These are phyloP conservation scores for Drosophila azteca DNA, from an alignment of 1,140 invertebrate genomes.

Conservation along the genomic window DNA sequence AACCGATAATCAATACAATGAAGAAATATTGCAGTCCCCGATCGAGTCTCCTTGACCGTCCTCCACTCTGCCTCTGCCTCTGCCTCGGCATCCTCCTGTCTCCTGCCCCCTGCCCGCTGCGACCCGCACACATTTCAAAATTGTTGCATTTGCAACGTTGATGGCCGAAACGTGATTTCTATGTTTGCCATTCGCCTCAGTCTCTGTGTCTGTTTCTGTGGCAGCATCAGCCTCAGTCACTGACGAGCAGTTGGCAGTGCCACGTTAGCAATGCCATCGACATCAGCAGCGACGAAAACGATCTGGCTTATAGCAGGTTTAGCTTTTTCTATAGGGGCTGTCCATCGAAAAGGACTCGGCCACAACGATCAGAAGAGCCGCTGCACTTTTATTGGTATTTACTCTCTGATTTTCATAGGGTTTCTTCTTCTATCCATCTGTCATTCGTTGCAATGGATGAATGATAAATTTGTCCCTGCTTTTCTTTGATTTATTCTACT, in stretches of 20 bases:
- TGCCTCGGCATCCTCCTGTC: not conserved
- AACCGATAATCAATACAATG: slow-evolving; percentile 82
- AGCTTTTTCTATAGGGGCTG: slow-evolving; percentile 45
- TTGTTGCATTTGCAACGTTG: slow-evolving; percentile 80
- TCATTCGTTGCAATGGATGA: too few relatives aligned
- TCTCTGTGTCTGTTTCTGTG: too few relatives aligned
- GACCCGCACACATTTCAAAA: slow-evolving; percentile 53
- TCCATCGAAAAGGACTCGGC: slow-evolving; percentile 23
- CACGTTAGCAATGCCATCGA: slow-evolving; percentile 38
- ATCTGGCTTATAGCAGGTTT: slow-evolving; percentile 76
- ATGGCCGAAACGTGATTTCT: slow-evolving; percentile 82
- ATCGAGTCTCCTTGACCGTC: not conserved
- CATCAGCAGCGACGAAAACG: slow-evolving; percentile 32
- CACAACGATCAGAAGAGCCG: slow-evolving; percentile 6
- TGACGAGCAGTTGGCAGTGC: slow-evolving; percentile 23
- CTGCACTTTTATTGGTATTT: slow-evolving; percentile 8
- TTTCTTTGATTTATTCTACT: too few relatives aligned
- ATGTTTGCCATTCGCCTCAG: slow-evolving; percentile 66
- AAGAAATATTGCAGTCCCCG: slow-evolving; percentile 67
- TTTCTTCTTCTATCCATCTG: too few relatives aligned
- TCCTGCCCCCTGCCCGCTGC: slow-evolving; percentile 8
- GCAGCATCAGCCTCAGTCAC: slow-evolving; percentile 5
- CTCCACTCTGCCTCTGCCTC: not conserved
- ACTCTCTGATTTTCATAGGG: too few relatives aligned
- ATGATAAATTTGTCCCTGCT: too few relatives aligned